These are phyloP conservation scores for Fistularia tabacaria DNA, from an alignment of 2,797 vertebrate species.

Conservation along the genomic window DNA sequence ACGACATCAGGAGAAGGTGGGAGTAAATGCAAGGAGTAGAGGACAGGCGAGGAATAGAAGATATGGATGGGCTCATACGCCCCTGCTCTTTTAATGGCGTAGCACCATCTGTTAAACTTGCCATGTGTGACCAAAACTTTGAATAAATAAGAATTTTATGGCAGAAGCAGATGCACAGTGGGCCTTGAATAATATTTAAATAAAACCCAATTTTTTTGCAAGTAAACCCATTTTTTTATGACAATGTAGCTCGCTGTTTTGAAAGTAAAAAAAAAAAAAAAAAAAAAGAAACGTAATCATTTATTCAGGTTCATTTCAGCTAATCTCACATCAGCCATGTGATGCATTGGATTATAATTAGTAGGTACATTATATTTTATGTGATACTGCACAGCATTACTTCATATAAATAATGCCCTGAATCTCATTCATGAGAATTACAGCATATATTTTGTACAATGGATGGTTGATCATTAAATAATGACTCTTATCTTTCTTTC, in stretches of 20 bases:
- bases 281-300: no score
- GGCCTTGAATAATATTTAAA: conserved; percentile 74
- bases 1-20: conserved; percentile 44
- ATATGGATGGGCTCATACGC: no score
- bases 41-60: no score
- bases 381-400: not conserved
- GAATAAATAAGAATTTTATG: conserved; percentile 80
- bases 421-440: conserved; percentile 47
- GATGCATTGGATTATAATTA: no score
- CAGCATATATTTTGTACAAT: conserved; percentile 55
- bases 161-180: conserved; percentile 73
- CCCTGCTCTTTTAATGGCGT: conserved; percentile 13
- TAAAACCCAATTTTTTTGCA: conserved; percentile 15
- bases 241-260: no score
- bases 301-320: no score
- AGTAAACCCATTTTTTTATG: no score
- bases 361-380: no score
- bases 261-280: no score
- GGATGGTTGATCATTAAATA: conserved; percentile 76
- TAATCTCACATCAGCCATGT: no score
- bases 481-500: conserved; percentile 67
- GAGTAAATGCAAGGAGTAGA: not conserved
- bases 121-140: conserved; percentile 89
- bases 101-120: conserved; percentile 89
- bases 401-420: conserved; percentile 1